Evolutionary conservation across 2,888 invertebrate species (phyloP).

Genomic region (Acanthacorydalis orientalis): DNA sequence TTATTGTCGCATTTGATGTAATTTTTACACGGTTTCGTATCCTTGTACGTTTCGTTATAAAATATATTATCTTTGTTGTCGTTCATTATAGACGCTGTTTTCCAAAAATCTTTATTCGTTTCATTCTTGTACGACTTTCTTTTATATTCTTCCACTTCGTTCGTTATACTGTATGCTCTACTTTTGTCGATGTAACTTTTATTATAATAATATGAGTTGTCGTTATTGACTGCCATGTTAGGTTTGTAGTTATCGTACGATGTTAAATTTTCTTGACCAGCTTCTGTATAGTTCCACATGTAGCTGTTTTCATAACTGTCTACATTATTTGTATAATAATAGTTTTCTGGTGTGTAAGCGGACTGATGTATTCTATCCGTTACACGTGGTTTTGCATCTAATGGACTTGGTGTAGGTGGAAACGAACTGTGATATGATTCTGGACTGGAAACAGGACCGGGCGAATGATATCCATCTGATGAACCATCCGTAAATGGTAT

Average conservation of each 20-base stretch:
- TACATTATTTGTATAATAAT: neutral
- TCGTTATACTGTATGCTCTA: neutral
- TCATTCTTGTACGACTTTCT: neutral
- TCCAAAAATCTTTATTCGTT: neutral
- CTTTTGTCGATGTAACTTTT: too few species aligned
- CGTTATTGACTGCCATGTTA: neutral
- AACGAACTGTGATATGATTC: slow-evolving; percentile 11
- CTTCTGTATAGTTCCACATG: slow-evolving; percentile 2
- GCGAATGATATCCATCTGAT: slow-evolving; percentile 21
- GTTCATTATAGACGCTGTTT: neutral
- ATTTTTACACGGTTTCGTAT: neutral
- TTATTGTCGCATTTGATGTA: neutral
- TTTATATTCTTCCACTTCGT: neutral
- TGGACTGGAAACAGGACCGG: slow-evolving; percentile 22
- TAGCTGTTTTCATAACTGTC: slow-evolving; percentile 1
- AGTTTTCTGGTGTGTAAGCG: neutral
- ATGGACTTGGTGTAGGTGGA: slow-evolving; percentile 2
- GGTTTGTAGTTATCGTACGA: neutral
- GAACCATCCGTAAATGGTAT: slow-evolving; percentile 18
- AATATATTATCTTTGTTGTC: neutral
- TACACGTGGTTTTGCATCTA: neutral
- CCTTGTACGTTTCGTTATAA: too few species aligned
- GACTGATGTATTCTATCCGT: neutral
- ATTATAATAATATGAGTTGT: too few species aligned
- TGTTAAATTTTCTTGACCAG: neutral